phyloP scores from a whole-genome alignment of 2,888 invertebrate genomes.

The Alsophila aescularia region DNA sequence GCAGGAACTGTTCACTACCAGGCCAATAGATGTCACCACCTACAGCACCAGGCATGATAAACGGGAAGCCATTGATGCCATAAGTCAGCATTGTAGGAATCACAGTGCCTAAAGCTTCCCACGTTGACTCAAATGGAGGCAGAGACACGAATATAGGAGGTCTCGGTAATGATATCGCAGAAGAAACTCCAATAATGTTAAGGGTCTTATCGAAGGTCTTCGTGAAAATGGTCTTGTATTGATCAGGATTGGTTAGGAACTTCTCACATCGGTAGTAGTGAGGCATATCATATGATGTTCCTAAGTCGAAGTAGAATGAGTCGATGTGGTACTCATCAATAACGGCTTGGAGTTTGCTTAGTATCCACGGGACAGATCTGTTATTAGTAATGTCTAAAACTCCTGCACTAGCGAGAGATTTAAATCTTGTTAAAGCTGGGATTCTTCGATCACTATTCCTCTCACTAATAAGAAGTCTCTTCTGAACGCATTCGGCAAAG shows the following conservation, averaged over 20 bases:
- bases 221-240: conserved; percentile 90
- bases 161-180: conserved; percentile 91
- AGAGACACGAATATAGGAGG: conserved; percentile 94
- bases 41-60: conserved; percentile 96
- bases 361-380: conserved; percentile 91
- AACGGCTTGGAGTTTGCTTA: conserved; percentile 88
- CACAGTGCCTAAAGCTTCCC: conserved; percentile 92
- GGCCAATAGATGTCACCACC: conserved; percentile 93
- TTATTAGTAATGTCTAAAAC: conserved; percentile 95
- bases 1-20: conserved; percentile 81
- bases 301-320: conserved; percentile 93
- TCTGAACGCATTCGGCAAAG: conserved; percentile 91
- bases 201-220: conserved; percentile 86
- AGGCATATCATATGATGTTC: conserved; percentile 93
- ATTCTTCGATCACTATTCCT: conserved; percentile 90
- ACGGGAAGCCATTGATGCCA: conserved; percentile 96
- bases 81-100: conserved; percentile 95
- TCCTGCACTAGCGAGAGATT: conserved; percentile 91
- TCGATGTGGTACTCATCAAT: conserved; percentile 91
- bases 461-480: conserved; percentile 91
- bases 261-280: conserved; percentile 92
- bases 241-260: conserved; percentile 91
- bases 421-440: conserved; percentile 93
- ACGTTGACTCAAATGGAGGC: conserved; percentile 93
- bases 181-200: conserved; percentile 91